phyloP scores from a whole-genome alignment of 2,888 invertebrate species.

The Halictus ligatus region DNA sequence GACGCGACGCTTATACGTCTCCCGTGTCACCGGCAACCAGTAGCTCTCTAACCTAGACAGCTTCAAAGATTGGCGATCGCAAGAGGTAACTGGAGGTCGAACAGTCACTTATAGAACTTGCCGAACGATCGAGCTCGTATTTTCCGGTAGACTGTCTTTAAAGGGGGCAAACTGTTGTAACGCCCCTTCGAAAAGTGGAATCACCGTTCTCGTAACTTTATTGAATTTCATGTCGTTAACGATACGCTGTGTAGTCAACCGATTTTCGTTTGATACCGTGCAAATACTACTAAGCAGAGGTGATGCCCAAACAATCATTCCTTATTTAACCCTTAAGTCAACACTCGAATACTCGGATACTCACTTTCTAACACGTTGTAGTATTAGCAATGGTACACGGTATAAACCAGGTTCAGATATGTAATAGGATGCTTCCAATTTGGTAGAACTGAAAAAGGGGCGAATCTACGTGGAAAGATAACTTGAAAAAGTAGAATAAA shows the following conservation, averaged over 20 bases:
- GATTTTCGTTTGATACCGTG: neutral
- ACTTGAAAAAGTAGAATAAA: neutral
- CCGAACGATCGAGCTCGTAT: slow-evolving; percentile 22
- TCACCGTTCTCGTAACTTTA: slow-evolving; percentile 25
- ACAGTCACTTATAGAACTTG: slow-evolving; percentile 32
- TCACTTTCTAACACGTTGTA: neutral
- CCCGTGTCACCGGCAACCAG: slow-evolving; percentile 41
- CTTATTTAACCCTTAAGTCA: neutral
- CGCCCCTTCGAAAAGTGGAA: slow-evolving; percentile 5
- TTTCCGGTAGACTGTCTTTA: slow-evolving; percentile 18
- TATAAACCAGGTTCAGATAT: neutral
- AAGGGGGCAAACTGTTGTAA: slow-evolving; percentile 57
- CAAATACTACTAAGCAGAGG: neutral
- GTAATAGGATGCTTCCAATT: neutral
- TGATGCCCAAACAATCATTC: neutral
- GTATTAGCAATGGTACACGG: neutral
- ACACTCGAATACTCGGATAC: too few relatives aligned
- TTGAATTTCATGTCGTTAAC: slow-evolving; percentile 20
- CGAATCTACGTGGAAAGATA: neutral
- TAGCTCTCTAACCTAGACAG: slow-evolving; percentile 42
- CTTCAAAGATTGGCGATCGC: slow-evolving; percentile 46
- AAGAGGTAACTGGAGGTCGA: slow-evolving; percentile 30
- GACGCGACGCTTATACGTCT: slow-evolving; percentile 44
- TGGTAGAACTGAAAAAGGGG: neutral
- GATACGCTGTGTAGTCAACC: neutral